These are phyloP conservation scores for Boulengeromyrus knoepffleri DNA, from an alignment of 2,113 vertebrate species.

Conservation along the genomic window DNA sequence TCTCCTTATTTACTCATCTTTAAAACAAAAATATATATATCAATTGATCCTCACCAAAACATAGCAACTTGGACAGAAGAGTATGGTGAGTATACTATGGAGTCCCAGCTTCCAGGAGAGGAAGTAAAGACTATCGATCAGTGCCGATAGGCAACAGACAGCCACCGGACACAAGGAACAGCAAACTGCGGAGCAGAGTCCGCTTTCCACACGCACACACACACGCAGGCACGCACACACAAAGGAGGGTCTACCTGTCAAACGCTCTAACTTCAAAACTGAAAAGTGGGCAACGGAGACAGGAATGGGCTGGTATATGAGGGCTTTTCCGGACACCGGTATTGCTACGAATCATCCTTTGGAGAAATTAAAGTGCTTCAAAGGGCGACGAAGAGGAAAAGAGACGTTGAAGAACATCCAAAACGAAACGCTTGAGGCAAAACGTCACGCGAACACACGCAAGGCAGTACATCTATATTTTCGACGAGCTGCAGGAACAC, in stretches of 20 bases:
- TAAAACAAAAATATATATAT: constrained; percentile 13
- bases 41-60: background rate
- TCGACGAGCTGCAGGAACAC: background rate
- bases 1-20: background rate
- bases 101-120: background rate
- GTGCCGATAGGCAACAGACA: background rate
- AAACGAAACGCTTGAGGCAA: background rate
- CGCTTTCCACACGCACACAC: background rate
- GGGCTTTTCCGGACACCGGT: background rate
- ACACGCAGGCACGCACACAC: background rate
- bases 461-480: background rate
- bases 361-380: constrained; percentile 26
- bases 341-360: constrained; percentile 21
- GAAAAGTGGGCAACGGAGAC: background rate
- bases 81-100: background rate
- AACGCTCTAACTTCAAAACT: background rate
- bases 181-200: background rate
- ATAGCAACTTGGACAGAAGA: background rate
- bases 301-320: background rate
- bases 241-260: background rate
- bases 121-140: background rate
- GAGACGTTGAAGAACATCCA: background rate
- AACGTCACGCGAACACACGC: background rate
- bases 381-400: background rate
- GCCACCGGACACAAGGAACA: background rate